Evolutionary conservation across 2,888 invertebrate species (phyloP).

Genomic region (Theodoxus fluviatilis): DNA sequence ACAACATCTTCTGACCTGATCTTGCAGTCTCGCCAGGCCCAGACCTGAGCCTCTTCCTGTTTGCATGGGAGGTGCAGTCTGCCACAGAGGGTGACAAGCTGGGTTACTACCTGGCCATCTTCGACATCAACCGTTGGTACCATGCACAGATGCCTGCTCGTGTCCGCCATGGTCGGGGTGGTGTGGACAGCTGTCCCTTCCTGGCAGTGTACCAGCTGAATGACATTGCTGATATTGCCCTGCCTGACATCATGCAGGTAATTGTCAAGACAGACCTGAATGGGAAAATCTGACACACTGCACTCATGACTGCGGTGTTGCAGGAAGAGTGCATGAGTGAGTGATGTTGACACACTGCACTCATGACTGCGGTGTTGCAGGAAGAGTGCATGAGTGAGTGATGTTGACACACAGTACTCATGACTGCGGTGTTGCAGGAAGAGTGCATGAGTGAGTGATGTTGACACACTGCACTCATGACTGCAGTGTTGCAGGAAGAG

Average conservation of each 20-base stretch:
- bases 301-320: too few species aligned
- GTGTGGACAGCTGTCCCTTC: slow-evolving; percentile 54
- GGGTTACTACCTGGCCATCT: slow-evolving; percentile 70
- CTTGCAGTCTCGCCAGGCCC: slow-evolving; percentile 45
- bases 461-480: neutral
- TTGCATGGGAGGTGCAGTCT: slow-evolving; percentile 74
- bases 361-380: neutral
- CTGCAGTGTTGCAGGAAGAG: neutral
- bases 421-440: slow-evolving; percentile 38
- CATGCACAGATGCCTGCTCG: slow-evolving; percentile 84
- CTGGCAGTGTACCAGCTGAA: slow-evolving; percentile 56
- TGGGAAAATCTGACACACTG: neutral
- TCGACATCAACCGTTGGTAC: slow-evolving; percentile 95
- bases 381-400: too few species aligned
- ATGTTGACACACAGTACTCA: too few species aligned
- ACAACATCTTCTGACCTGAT: neutral
- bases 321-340: neutral
- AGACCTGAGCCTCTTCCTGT: slow-evolving; percentile 70
- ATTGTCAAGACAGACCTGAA: neutral
- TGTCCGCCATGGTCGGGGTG: slow-evolving; percentile 23
- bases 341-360: neutral
- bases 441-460: slow-evolving; percentile 41
- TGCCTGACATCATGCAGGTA: slow-evolving; percentile 21
- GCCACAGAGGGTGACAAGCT: slow-evolving; percentile 68
- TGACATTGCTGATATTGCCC: slow-evolving; percentile 37